Evolutionary conservation across 1,140 invertebrate genomes (phyloP).

Genomic region (Penaeus vannamei): DNA sequence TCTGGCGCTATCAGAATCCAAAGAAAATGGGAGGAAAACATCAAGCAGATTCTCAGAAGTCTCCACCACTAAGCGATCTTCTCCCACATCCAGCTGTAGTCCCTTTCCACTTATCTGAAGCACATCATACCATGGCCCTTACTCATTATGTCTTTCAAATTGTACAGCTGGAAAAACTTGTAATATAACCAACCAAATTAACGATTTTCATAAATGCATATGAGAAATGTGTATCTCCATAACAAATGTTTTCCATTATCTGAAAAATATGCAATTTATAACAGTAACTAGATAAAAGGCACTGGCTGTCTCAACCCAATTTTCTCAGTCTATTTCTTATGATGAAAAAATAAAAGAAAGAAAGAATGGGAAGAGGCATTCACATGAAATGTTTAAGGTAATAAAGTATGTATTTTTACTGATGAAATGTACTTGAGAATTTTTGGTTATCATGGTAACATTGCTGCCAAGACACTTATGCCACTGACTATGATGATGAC

Average conservation of each 20-base stretch:
- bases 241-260: no score
- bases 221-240: not conserved
- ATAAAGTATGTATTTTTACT: not conserved
- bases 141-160: not conserved
- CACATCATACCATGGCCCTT: conserved; percentile 53
- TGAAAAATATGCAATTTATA: no score
- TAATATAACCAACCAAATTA: not conserved
- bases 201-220: not conserved
- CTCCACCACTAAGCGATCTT: conserved; percentile 79
- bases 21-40: conserved; percentile 78
- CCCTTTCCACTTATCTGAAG: conserved; percentile 77
- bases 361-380: not conserved
- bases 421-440: conserved; percentile 58
- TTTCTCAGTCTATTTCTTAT: no score
- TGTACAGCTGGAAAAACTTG: not conserved
- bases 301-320: no score
- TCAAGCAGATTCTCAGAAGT: conserved; percentile 78
- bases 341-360: no score
- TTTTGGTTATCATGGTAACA: no score
- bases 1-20: conserved; percentile 76
- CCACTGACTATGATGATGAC: no score
- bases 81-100: conserved; percentile 79
- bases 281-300: no score
- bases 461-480: no score
- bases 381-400: not conserved